A percentile compares a stretch with the other conserved stretches of the same genome.
Evolutionary conservation across 2,888 invertebrate species (phyloP).

Genomic region (Chironomus tentans): DNA sequence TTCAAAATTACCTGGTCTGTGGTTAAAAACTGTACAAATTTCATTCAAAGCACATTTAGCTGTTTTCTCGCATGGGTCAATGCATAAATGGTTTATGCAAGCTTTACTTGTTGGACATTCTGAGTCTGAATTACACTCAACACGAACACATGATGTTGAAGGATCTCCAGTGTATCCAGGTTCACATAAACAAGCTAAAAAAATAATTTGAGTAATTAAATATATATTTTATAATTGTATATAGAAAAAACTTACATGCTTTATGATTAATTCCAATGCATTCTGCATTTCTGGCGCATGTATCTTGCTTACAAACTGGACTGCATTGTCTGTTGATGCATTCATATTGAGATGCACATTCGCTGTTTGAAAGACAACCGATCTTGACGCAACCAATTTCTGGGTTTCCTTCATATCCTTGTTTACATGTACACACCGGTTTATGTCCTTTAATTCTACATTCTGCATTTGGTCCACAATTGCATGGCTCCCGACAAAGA

Average conservation of each 20-base stretch:
- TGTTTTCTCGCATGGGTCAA: conserved; percentile 59
- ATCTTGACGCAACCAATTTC: conserved; percentile 68
- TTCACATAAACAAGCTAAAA: conserved; percentile 59
- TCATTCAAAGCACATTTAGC: conserved; percentile 64
- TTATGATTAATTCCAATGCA: conserved; percentile 74
- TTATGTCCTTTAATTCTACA: conserved; percentile 78
- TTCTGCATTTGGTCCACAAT: conserved; percentile 74
- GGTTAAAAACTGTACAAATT: conserved; percentile 66
- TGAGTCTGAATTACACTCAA: conserved; percentile 68
- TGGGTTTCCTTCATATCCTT: conserved; percentile 77
- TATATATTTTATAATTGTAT: too few relatives aligned
- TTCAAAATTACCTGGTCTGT: conserved; percentile 44
- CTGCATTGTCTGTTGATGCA: conserved; percentile 76
- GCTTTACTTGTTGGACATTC: conserved; percentile 75
- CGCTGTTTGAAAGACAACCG: conserved; percentile 62
- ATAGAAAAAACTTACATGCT: conserved; percentile 41
- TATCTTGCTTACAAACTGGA: conserved; percentile 64
- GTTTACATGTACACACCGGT: conserved; percentile 71
- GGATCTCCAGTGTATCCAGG: conserved; percentile 77
- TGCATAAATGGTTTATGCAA: conserved; percentile 72
- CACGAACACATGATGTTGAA: conserved; percentile 61
- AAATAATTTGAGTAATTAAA: background rate
- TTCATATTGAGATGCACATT: conserved; percentile 74
- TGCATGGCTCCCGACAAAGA: conserved; percentile 74
- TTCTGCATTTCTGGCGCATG: conserved; percentile 68